Evolutionary conservation across 2,888 invertebrate genomes (phyloP), one percentile per base, ranked within the genome.

Genomic region (Acanthosepion lycidas): DNA sequence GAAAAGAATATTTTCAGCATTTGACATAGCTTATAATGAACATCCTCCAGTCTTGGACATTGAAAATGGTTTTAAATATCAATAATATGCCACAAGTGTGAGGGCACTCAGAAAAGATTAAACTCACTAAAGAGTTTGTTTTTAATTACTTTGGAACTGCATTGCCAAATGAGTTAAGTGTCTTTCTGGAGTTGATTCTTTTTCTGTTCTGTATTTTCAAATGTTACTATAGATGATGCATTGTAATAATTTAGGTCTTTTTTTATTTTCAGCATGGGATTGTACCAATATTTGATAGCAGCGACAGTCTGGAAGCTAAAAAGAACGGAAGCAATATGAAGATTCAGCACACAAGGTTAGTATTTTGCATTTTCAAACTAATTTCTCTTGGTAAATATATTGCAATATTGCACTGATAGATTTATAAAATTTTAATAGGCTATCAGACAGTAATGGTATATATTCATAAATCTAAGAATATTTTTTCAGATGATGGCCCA

Each of bases 251-350:
- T n/a, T 78, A 33, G 42, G 42, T 78, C 8, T 78, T 33, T 78
- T 78, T 78, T 78, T 33, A 15, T 94, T 97, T 97, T 20, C 97
- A 98, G 97, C 97, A 97, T 96, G 97, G 97, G 51, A 97, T 97
- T 95, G 97, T 97, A 96, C 97, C 97, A 42, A 97, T 97, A 94
- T 97, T 97, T 94, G 97, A 97, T 96, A 96, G 97, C 94, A 96
- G 96, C 94, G 97, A 97, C 94, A 97, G 97, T 93, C 95, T 96
- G 95, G 96, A 96, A 64, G 97, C 97, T 95, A 95, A 96, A 96
- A 97, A 95, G 95, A 97, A 95, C 95, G 97, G 97, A 95, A 97
- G 97, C 95, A 97, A 97, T 94, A 97, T 97, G 96, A 97, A 97
- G 96, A 97, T 96, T n/a, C 95, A 96, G 64, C 95, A 97, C 95